These are phyloP conservation scores for Origma solitaria DNA, from an alignment of 2,113 vertebrate genomes.

Conservation along the genomic window DNA sequence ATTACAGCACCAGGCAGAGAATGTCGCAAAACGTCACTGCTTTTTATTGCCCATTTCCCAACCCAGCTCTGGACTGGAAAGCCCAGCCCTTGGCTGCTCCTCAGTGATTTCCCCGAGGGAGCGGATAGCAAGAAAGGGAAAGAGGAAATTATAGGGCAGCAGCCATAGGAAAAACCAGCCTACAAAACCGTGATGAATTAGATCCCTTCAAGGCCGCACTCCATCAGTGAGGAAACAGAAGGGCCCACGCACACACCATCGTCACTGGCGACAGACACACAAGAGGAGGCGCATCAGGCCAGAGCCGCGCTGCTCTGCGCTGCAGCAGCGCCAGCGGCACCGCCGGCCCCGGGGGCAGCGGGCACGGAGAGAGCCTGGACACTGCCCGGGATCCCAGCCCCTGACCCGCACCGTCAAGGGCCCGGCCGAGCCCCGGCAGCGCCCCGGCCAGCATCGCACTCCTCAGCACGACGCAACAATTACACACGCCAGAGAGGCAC, in stretches of 20 bases:
- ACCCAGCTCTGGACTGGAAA: not conserved
- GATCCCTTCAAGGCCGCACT: not conserved
- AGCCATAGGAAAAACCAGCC: not conserved
- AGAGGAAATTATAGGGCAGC: not conserved
- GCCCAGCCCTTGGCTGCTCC: not conserved
- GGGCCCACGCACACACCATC: rapidly evolving
- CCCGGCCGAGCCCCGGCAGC: too few species aligned
- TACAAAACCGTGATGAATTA: not conserved
- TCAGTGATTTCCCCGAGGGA: not conserved
- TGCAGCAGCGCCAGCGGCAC: not conserved
- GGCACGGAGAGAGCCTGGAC: not conserved
- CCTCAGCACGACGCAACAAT: too few species aligned
- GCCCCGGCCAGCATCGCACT: rapidly evolving
- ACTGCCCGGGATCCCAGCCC: not conserved
- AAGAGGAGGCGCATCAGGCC: not conserved
- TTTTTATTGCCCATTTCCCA: not conserved
- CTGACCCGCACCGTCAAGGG: not conserved
- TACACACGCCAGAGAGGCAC: rapidly evolving
- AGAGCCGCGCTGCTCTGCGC: not conserved
- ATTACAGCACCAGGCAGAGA: not conserved
- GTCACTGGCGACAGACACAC: not conserved
- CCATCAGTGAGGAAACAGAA: not conserved
- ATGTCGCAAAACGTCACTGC: not conserved
- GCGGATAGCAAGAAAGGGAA: not conserved
- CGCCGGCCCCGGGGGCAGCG: too few species aligned